Percentiles rank a stretch among this genome's conserved stretches.
phyloP scores from a whole-genome alignment of 2,888 invertebrate species.

The Morpho deidamia region DNA sequence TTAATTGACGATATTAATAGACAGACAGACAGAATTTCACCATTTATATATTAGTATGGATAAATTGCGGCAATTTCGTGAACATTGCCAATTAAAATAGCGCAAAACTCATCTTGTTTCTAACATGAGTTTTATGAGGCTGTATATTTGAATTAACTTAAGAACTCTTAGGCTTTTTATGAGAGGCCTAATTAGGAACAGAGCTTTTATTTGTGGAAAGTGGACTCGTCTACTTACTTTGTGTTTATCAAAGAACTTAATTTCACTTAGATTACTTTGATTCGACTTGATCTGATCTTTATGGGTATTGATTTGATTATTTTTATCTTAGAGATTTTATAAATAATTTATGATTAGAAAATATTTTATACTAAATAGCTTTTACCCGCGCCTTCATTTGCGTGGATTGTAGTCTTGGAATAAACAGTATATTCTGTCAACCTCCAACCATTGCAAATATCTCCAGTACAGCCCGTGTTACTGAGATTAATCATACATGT shows the following conservation, averaged over 20 bases:
- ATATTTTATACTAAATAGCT: not conserved
- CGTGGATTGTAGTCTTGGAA: too few relatives aligned
- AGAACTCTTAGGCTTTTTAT: constrained; percentile 3
- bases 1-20: too few relatives aligned
- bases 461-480: too few relatives aligned
- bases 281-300: too few relatives aligned
- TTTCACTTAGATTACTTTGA: not conserved
- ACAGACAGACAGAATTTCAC: too few relatives aligned
- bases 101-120: constrained; percentile 2
- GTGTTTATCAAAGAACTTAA: constrained; percentile 8
- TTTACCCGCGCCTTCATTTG: too few relatives aligned
- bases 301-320: too few relatives aligned
- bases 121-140: constrained; percentile 7
- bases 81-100: constrained; percentile 7
- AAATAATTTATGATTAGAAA: not conserved
- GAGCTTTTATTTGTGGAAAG: constrained; percentile 4
- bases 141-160: constrained; percentile 1
- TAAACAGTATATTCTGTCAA: too few relatives aligned
- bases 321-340: too few relatives aligned
- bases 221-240: constrained; percentile 1
- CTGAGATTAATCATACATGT: too few relatives aligned
- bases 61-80: not conserved
- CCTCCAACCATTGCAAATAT: too few relatives aligned
- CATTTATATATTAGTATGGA: too few relatives aligned
- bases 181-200: not conserved